Base-by-base conservation (phyloP, 1,140 invertebrate species). In the Halesus radiatus region DNA sequence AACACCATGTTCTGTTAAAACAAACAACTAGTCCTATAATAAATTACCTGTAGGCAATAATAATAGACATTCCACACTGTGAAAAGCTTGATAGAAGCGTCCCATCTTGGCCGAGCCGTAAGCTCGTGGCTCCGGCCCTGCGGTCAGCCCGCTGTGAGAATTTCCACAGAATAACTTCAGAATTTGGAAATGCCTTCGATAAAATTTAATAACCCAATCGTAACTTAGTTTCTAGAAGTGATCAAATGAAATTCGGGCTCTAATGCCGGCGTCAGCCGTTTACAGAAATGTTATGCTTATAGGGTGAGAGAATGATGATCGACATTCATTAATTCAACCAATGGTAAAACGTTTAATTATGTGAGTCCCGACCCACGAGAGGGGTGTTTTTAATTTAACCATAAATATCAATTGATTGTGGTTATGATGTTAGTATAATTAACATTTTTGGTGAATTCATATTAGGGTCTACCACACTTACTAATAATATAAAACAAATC, bases 121-220 rank as follows among this genome's bases (percentile, higher is more conserved):
- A 60, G 37, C 22, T 60, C 13, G 16, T 29, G 32, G 32, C 37
- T 53, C 22, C 3, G 10, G 3, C 13, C 68, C 23, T 54, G 68
- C 10, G 68, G 68, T 72, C 45, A 72, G 45, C 45, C 18, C 52
- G 15, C 68, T 53, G 68, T 29, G 10, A 72, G 68, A 13, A 26
- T 10, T 72, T 72, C 18, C 20, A 72, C 52, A 53, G 53, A 72
- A 72, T 72, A 52, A 72, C 68, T 72, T 52, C n/a, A 50, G 45
- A 72, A 52, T 50, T 72, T n/a, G 18, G 26, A 72, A 72, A 54
- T 72, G 22, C 68, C 15, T 52, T 5, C 50, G 20, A 72, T 53
- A 72, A 72, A 72, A 16, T 72, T 52, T 72, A 72, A 72, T 72
- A 72, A 26, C 68, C 68, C 45, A 68, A 72, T 72, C 32, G 45